phyloP scores from a whole-genome alignment of 2,888 invertebrate genomes.

The Cryptosula pallasiana region DNA sequence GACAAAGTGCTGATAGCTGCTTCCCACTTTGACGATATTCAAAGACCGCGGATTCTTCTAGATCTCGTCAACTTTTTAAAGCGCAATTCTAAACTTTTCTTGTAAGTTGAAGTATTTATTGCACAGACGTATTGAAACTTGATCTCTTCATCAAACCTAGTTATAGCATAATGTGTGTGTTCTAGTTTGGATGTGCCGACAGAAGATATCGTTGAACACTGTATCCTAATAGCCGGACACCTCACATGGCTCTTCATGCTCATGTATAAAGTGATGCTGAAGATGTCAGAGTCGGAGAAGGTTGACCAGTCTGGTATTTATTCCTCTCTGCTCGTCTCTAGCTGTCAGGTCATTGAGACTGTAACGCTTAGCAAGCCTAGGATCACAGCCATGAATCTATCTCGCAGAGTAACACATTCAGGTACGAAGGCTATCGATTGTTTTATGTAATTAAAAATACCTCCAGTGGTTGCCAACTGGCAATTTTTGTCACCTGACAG shows the following conservation, averaged over 20 bases:
- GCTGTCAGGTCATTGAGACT: constrained; percentile 5
- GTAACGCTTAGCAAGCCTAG: background rate
- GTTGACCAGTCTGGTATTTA: background rate
- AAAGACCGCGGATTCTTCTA: background rate
- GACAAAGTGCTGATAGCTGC: constrained; percentile 14
- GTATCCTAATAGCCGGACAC: background rate
- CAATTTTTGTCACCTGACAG: too few species aligned
- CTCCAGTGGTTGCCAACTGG: too few species aligned
- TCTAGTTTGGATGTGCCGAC: background rate
- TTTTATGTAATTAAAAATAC: too few species aligned
- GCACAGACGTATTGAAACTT: too few species aligned
- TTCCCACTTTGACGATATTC: constrained; percentile 5
- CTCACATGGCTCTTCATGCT: constrained; percentile 13
- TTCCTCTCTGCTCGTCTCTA: background rate
- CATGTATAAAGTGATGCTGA: constrained; percentile 15
- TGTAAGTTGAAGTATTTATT: too few species aligned
- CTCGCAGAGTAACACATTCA: background rate
- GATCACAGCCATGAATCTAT: background rate
- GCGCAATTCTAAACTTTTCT: constrained; percentile 8
- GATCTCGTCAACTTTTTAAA: constrained; percentile 13
- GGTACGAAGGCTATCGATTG: too few species aligned
- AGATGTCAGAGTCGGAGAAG: constrained; percentile 5
- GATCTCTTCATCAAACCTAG: too few species aligned
- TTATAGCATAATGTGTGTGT: background rate
- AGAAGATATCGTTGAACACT: background rate